Percentiles rank a stretch among this genome's conserved stretches.
phyloP scores from a whole-genome alignment of 2,888 invertebrate species.

The Diaperis boleti region DNA sequence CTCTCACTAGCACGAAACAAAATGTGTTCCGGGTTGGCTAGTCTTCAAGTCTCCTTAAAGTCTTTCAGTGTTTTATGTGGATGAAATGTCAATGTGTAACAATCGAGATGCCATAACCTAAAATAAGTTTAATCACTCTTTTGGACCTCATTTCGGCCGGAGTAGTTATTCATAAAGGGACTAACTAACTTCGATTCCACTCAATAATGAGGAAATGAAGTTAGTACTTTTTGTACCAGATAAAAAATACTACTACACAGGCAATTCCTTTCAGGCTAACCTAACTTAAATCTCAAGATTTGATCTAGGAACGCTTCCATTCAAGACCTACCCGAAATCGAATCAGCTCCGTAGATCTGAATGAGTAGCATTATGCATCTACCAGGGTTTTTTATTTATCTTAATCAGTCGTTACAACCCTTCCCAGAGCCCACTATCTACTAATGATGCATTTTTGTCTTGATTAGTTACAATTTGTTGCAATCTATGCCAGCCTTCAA shows the following conservation, averaged over 20 bases:
- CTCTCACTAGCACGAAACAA: conserved; percentile 14
- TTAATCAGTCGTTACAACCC: background rate
- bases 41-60: conserved; percentile 47
- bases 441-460: no score
- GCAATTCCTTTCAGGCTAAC: no score
- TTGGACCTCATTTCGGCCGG: background rate
- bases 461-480: no score
- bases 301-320: background rate
- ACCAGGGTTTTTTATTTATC: conserved; percentile 1
- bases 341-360: background rate
- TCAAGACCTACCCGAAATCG: background rate
- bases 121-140: conserved; percentile 38
- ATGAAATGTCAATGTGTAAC: conserved; percentile 53
- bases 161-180: background rate
- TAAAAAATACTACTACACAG: no score
- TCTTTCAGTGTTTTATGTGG: conserved; percentile 42
- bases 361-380: background rate
- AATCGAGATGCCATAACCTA: conserved; percentile 51
- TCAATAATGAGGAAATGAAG: background rate
- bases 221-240: no score
- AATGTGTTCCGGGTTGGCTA: conserved; percentile 53
- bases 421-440: background rate
- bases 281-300: background rate
- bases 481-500: background rate
- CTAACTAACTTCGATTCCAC: background rate